Conservation (phyloP, 1,140 invertebrate species). For the Drosophila quadrilineata region DNA sequence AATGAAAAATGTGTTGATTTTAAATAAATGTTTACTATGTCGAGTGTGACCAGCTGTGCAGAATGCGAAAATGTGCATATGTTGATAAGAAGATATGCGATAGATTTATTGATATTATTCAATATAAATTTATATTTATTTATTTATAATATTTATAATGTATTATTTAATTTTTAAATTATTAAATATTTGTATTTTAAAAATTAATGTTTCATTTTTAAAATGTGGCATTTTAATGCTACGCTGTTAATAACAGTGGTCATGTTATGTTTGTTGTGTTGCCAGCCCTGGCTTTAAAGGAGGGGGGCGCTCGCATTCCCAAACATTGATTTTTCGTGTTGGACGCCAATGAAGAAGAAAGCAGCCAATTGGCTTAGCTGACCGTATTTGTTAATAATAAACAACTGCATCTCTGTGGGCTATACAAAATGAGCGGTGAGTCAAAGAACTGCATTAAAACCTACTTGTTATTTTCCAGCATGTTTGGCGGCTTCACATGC, state of each 20-base stretch:
- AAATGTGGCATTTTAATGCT: neutral
- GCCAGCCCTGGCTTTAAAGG: conserved; percentile 33
- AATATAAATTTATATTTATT: too few species aligned
- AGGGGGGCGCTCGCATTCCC: conserved; percentile 45
- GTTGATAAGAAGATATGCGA: too few species aligned
- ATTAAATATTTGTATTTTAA: neutral
- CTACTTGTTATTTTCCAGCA: too few species aligned
- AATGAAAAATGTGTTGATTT: too few species aligned
- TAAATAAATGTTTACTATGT: neutral
- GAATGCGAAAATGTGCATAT: too few species aligned
- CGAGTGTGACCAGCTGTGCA: conserved; percentile 3
- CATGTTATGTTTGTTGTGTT: neutral
- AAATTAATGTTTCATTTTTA: neutral
- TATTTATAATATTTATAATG: too few species aligned
- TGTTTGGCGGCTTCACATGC: neutral
- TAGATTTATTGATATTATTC: too few species aligned
- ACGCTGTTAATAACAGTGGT: conserved; percentile 23
- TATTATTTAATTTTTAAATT: neutral
- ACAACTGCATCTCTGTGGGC: conserved; percentile 13
- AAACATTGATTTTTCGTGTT: conserved; percentile 48
- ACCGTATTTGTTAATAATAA: conserved; percentile 14
- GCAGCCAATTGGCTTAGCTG: conserved; percentile 22
- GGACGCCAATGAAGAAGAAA: conserved; percentile 29
- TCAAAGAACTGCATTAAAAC: too few species aligned
- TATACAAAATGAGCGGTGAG: conserved; percentile 43